Evolutionary conservation across 2,888 invertebrate genomes (phyloP), one percentile per base, ranked within the genome.

Genomic region (Tetramorium bicarinatum): DNA sequence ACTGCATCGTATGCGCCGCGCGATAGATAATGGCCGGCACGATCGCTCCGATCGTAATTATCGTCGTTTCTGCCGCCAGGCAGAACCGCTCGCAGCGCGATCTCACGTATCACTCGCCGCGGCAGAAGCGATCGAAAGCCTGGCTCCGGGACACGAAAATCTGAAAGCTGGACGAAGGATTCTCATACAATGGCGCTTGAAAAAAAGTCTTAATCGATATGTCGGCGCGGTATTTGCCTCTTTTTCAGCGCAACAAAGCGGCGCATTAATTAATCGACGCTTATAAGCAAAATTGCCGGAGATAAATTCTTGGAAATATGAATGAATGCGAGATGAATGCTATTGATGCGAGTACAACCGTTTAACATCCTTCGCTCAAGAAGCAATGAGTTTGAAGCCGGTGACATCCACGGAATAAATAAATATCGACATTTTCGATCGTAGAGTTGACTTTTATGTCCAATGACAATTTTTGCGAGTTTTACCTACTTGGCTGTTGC

Each of bases 21-120:
- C 54, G 77, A 84, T 77, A 77, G 83, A 88, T 90, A 90, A 89
- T 88, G 56, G 85, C 77, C 52, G 75, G 88, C 84, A 90, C 87
- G 87, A 91, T 88, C 89, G 77, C 83, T 84, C 83, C 80, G 83
- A 83, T 90, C 87, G 85, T 87, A 90, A 90, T 90, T 88, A 88
- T 67, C 83, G 44, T 85, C 75, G 82, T 76, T 81, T 59, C 75
- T 64, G 80, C 54, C 62, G 72, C 62, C 74, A 76, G 80, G 77
- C 74, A 41, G 81, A 47, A 18, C 13, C 13, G 41, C 47, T 80
- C 77, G 38, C 52, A 64, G 41, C 54, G 67, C 76, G 21, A 80
- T 82, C 83, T 82, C 80, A 74, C 83, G 72, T 69, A 21, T 62
- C 64, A 54, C 4, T 56, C 29, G 29, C 47, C 41, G 62, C 34